Conservation (phyloP, 1,140 invertebrate species). For the Vollenhovia emeryi region DNA sequence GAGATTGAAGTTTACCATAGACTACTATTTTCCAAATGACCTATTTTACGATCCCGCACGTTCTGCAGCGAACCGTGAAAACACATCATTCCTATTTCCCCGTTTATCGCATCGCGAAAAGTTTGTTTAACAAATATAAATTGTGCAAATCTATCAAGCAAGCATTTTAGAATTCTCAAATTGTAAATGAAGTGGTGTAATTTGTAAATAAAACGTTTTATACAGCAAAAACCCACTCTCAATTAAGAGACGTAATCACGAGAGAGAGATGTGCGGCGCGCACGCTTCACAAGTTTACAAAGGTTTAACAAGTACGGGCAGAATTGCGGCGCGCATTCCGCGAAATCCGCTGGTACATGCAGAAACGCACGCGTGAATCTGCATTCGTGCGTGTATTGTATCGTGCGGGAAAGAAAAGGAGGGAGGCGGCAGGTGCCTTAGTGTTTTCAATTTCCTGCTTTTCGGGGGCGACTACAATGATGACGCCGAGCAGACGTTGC, state of each 20-base stretch:
- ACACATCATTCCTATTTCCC: constrained; percentile 8
- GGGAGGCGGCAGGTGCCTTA: neutral
- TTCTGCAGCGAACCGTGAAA: neutral
- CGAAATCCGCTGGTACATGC: neutral
- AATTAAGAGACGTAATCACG: constrained; percentile 33
- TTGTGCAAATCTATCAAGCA: constrained; percentile 20
- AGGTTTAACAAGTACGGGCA: neutral
- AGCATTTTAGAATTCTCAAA: neutral
- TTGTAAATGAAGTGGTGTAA: neutral
- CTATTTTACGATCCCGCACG: neutral
- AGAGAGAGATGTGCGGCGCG: too few relatives aligned
- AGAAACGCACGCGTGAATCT: constrained; percentile 22
- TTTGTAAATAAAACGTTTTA: neutral
- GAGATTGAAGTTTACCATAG: neutral
- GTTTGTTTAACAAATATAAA: constrained; percentile 7
- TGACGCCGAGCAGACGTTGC: constrained; percentile 17
- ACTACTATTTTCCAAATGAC: constrained; percentile 15
- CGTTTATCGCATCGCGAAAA: neutral
- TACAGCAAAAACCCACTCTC: neutral
- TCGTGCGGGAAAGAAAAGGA: neutral
- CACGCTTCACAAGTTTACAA: neutral
- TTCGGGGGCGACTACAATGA: constrained; percentile 9
- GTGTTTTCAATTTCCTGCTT: constrained; percentile 52
- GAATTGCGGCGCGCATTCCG: neutral
- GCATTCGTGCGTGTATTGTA: constrained; percentile 5